Evolutionary conservation across 2,113 vertebrate genomes (phyloP).

Genomic region (Euleptes europaea): DNA sequence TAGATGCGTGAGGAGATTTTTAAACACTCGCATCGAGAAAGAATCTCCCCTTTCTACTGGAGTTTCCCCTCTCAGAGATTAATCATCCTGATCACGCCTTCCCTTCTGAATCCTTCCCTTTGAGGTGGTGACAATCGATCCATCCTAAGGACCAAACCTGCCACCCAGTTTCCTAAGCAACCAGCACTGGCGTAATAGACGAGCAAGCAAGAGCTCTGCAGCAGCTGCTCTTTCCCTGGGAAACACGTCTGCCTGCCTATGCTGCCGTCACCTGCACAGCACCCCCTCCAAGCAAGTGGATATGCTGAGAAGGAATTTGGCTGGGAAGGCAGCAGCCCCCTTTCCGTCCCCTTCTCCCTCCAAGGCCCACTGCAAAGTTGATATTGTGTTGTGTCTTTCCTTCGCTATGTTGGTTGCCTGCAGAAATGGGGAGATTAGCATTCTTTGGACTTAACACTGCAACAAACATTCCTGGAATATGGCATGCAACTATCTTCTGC

Average conservation of each 20-base stretch:
- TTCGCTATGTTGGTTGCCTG: background rate
- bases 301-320: background rate
- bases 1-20: background rate
- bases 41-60: background rate
- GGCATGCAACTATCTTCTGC: background rate
- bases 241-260: background rate
- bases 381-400: background rate
- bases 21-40: too few species aligned
- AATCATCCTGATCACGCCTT: background rate
- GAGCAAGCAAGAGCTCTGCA: background rate
- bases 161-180: slow-evolving; percentile 14
- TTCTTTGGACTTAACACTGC: background rate
- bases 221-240: background rate
- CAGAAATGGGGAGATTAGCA: background rate
- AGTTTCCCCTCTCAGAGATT: background rate
- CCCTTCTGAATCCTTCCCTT: background rate
- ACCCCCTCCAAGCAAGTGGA: background rate
- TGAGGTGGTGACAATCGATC: background rate
- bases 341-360: background rate
- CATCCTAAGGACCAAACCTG: background rate
- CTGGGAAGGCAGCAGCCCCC: background rate
- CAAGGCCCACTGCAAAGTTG: background rate
- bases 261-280: background rate
- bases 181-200: background rate
- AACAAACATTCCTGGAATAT: background rate